Base-by-base conservation (phyloP, 30 jellyfish, hydroid and myxozoan genomes). In the Chironex yamaguchii region DNA sequence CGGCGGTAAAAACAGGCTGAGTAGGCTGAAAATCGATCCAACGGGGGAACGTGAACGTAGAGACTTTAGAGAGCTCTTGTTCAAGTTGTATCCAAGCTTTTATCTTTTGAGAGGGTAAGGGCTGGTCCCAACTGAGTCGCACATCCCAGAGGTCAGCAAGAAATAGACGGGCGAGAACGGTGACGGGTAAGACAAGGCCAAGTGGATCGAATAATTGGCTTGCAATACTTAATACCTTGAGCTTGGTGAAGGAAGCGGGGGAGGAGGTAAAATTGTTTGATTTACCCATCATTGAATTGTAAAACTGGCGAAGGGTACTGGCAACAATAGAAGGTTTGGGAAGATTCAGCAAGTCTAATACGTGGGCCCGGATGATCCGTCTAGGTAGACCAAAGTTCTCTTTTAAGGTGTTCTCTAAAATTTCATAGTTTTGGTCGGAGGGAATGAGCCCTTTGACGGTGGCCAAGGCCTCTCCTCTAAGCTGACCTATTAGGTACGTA, bases 321-420 rank as follows among this genome's bases (percentile, higher is more conserved):
- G 89, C 66, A 25, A 29, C 1, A 0, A 29, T 29, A 34, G 89
- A 29, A 2, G 89, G 89, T 33, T 76, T 76, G 20, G 89, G 48
- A 2, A 71, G 1, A 48, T 26, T 71, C 76, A 71, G 29, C 23
- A 71, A 21, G 58, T 26, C 49, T 21, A 6, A 20, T 2, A 71
- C 85, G 76, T 71, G 85, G 34, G 85, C 85, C 4, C 85, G 72
- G 72, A 71, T 71, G 36, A 71, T 71, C n/a, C 85, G 85, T 26
- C 85, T 2, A 42, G 85, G 85, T 25, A 25, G 78, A 1, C 89
- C 79, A 35, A 76, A 76, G 32, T 76, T 76, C 29, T 76, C 89
- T 31, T 76, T 52, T 13, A 76, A 3, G 0, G 79, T 76, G 6
- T 53, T 63, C 23, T 49, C 79, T 9, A 76, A 54, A 25, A 76